phyloP scores from a whole-genome alignment of 2,113 vertebrate species.

The Trichechus manatus region DNA sequence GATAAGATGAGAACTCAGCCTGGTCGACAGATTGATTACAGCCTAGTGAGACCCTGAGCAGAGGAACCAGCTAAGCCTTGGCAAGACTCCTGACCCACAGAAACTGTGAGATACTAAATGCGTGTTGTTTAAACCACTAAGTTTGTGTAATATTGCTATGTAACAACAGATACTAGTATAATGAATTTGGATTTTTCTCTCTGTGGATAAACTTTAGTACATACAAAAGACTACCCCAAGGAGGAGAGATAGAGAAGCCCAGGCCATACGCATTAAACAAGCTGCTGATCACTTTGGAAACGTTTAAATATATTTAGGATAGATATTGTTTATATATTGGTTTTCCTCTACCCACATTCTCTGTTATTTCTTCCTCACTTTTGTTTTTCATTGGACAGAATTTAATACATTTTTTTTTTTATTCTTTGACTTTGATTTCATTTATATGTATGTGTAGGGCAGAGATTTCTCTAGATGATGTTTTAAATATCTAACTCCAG shows the following conservation, averaged over 20 bases:
- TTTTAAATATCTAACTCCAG: not conserved
- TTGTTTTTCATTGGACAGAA: not conserved
- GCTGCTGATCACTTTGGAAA: not conserved
- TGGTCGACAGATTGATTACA: fast-evolving
- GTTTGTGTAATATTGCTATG: not conserved
- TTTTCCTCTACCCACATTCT: not conserved
- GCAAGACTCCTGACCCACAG: not conserved
- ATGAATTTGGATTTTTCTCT: not conserved
- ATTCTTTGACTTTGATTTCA: constrained; percentile 5
- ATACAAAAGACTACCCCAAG: constrained; percentile 8
- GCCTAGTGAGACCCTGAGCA: not conserved
- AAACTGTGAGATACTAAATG: not conserved
- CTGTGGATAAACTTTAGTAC: not conserved
- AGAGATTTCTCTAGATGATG: not conserved
- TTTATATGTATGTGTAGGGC: not conserved
- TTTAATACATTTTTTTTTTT: not conserved
- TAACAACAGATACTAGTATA: not conserved
- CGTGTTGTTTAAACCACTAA: not conserved
- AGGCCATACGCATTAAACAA: not conserved
- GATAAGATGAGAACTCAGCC: not conserved
- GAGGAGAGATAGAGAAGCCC: not conserved
- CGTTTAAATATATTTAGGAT: not conserved
- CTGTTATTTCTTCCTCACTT: not conserved
- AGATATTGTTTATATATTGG: not conserved
- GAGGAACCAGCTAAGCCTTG: not conserved